These are phyloP conservation scores for Bergia sp. DNA, from an alignment of 92 coral and sea anemone genomes.

Conservation along the genomic window DNA sequence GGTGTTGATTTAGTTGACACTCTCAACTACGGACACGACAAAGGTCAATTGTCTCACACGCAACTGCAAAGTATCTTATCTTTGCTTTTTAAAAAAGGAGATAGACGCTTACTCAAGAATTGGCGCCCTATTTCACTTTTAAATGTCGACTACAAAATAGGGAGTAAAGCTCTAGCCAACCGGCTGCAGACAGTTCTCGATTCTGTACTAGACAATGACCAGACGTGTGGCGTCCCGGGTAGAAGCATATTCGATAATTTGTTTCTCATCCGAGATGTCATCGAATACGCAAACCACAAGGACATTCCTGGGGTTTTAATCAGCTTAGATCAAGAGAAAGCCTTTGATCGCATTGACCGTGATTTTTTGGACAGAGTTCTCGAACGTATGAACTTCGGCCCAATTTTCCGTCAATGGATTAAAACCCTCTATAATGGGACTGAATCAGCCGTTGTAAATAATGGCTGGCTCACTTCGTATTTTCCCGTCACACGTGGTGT, in stretches of 20 bases:
- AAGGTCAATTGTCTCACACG: neutral
- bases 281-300: neutral
- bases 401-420: constrained; percentile 44
- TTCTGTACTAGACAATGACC: constrained; percentile 7
- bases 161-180: neutral
- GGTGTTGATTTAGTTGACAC: neutral
- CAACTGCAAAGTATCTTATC: constrained; percentile 2
- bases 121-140: too few relatives aligned
- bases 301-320: constrained; percentile 7
- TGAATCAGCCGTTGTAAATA: constrained; percentile 22
- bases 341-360: constrained; percentile 13
- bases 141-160: constrained; percentile 8
- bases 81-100: neutral
- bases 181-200: neutral
- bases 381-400: constrained; percentile 36
- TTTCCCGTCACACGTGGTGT: constrained; percentile 20
- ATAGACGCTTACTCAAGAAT: neutral
- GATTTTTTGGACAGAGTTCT: constrained; percentile 20
- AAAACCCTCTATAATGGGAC: neutral
- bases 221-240: constrained; percentile 34
- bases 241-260: neutral
- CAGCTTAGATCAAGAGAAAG: constrained; percentile 29
- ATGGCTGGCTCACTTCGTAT: constrained; percentile 11
- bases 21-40: neutral
- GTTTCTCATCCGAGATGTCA: neutral